A percentile compares a stretch with the other conserved stretches of the same genome.
Conservation (phyloP, 2,888 invertebrate genomes). For the Melanostoma scalare region DNA sequence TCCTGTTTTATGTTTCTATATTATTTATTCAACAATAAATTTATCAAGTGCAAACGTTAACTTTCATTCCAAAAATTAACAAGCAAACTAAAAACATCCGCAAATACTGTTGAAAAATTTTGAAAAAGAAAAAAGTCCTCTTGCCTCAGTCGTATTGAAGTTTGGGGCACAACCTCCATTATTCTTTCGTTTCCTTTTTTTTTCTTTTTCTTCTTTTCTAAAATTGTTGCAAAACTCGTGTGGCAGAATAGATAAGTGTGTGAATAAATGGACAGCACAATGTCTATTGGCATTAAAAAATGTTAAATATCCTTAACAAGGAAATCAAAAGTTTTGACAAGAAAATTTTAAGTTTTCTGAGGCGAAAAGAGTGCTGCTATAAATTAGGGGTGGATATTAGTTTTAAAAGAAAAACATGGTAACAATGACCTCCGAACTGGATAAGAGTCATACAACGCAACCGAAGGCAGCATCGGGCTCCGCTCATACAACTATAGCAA, state of each 20-base stretch:
- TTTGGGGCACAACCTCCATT: constrained; percentile 63
- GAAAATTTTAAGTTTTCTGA: constrained; percentile 2
- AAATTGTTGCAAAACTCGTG: constrained; percentile 15
- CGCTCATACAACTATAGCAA: constrained; percentile 62
- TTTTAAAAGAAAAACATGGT: constrained; percentile 78
- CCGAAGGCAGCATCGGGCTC: constrained; percentile 72
- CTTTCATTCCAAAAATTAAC: background rate
- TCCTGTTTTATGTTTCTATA: constrained; percentile 66
- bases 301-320: constrained; percentile 40
- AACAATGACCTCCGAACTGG: constrained; percentile 82
- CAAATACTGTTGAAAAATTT: constrained; percentile 1
- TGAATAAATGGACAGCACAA: constrained; percentile 34
- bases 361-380: constrained; percentile 14
- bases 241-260: constrained; percentile 19
- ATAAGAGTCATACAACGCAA: constrained; percentile 78
- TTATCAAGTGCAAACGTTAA: background rate
- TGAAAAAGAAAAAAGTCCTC: constrained; percentile 21
- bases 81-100: constrained; percentile 4
- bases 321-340: constrained; percentile 16
- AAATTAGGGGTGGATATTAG: constrained; percentile 28
- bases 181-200: constrained; percentile 43
- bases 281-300: constrained; percentile 37
- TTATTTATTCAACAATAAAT: constrained; percentile 44
- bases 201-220: constrained; percentile 1
- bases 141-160: constrained; percentile 33